Evolutionary conservation across 2,113 vertebrate species (phyloP).

Genomic region (Progne subis): DNA sequence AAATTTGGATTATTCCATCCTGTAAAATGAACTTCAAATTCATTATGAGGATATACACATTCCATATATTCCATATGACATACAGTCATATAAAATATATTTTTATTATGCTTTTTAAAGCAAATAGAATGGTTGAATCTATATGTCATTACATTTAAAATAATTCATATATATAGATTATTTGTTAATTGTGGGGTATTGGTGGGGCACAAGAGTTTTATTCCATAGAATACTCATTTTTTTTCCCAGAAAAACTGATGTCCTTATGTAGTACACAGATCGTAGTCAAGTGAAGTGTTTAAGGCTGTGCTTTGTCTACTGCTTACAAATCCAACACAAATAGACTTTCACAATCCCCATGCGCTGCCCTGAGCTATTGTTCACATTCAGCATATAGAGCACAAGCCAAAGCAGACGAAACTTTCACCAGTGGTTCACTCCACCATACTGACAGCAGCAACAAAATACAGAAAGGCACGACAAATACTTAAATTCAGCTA

Average conservation of each 20-base stretch:
- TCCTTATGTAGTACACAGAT: neutral
- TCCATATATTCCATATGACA: neutral
- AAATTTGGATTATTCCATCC: neutral
- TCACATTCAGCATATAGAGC: neutral
- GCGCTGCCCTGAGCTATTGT: neutral
- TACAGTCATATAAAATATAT: neutral
- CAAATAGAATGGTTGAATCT: neutral
- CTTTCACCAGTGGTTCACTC: neutral
- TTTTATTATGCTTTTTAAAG: neutral
- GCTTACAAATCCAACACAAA: neutral
- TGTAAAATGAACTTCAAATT: neutral
- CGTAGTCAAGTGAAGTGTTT: neutral
- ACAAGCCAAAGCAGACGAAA: neutral
- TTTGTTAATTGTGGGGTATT: neutral
- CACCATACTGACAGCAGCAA: neutral
- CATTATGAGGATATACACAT: neutral
- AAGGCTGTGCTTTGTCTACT: neutral
- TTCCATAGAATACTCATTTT: neutral
- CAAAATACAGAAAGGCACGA: neutral
- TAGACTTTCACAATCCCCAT: neutral
- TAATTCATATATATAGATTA: neutral
- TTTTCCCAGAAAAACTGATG: neutral
- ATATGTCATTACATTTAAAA: neutral
- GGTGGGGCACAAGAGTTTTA: neutral
- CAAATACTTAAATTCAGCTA: neutral